Base-by-base conservation (phyloP, 2,888 invertebrate species). In the Teleogryllus oceanicus region DNA sequence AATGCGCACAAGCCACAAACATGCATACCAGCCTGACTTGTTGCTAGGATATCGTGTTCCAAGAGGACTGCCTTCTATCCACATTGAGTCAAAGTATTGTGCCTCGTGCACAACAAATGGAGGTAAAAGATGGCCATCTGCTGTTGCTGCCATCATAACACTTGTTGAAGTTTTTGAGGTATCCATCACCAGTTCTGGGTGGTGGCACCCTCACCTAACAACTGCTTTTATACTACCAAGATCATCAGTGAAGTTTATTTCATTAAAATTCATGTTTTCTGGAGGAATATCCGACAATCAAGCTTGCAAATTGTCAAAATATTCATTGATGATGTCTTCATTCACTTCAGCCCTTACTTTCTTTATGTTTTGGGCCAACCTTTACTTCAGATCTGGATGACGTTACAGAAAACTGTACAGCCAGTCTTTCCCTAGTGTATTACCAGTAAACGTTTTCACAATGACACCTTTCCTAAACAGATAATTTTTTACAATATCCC, bases 31-130 rank as follows among this genome's bases (percentile, higher is more conserved):
- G 37, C 37, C 5, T 5, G 37, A 5, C 37, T 37, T 37, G 37
- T 5, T 37, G 37, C 5, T 37, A 37, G 37, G 37, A 37, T 37
- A 37, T 37, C 5, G 37, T 37, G 3, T 37, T 37, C 5, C 5
- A 37, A 37, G 5, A 37, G 3, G 37, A 37, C 37, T 37, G 37
- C 84, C 84, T 81, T 83, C 82, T 24, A 82, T 83, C 85, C 85
- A 85, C 11, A 83, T 80, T 12, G 83, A 80, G 80, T 83, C 84
- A 11, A 86, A 49, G 78, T 84, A 79, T 80, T 83, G 83, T 11
- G 84, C 83, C 82, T 85, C 86, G 80, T 85, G 85, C 10, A 84
- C 84, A 77, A 84, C 82, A 82, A 84, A 86, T 51, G 84, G 85
- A n/a, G 85, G 85, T n/a, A 86, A 83, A 20, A 85, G 79, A 76